Evolutionary conservation across 2,797 vertebrate species (phyloP), one percentile per base, ranked within the genome.

Genomic region (Schizopygopsis malacanthus): DNA sequence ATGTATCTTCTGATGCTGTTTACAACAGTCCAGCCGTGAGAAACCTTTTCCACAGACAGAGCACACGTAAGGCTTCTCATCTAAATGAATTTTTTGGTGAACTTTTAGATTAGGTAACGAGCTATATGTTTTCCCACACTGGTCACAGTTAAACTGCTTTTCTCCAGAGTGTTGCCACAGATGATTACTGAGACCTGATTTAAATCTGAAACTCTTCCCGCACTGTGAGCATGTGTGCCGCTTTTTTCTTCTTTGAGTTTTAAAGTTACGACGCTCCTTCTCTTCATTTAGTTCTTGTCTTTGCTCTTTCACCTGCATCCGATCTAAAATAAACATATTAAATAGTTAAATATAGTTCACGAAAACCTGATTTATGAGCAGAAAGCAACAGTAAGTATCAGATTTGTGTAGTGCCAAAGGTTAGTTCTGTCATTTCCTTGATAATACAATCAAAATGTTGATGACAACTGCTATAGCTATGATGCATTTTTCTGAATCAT

Each of bases 291-390:
- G 5, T 9, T 59, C 75, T 39, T 8, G 18, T 6, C 16, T 52
- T 52, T 37, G 16, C 25, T 33, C 25, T 20, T 52, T 12, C 16
- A 37, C 72, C 52, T 54, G 47, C 47, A 54, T 76, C 47, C 25
- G 12, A 59, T 59, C 75, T 78, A n/a, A 59, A 78, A 41, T 59
- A 78, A 78, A 59, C 10, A 54, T 75, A 50, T 52, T 33, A 37
- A 7, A 63, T 13, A 63, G 59, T 63, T 63, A 25, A 59, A 59
- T n/a, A 4, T 9, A 11, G 45, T 50, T 75, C 0, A 33, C 0
- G 28, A 37, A 18, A 76, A 76, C 16, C 10, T 37, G 28, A 76
- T 54, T 37, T 37, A 54, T 7, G 11, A 37, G 73, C 47, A 37
- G 15, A 75, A 33, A 75, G 16, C 25, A 33, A 50, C 25, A n/a